phyloP scores from a whole-genome alignment of 2,113 vertebrate species.

The Amphiprion ocellaris region DNA sequence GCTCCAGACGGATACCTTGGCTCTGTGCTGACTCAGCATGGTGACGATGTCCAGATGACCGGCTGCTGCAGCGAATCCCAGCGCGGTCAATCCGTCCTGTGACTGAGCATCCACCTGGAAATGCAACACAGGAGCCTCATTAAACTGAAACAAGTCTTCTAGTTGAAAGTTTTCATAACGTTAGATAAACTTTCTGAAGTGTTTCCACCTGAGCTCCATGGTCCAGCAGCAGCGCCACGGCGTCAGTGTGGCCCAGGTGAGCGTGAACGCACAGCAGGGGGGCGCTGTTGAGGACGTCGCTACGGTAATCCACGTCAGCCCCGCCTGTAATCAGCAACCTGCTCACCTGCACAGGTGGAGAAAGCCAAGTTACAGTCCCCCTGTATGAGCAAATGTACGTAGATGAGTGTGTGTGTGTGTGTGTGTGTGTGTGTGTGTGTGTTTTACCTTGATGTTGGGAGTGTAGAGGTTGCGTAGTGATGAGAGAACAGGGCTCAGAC shows the following conservation, averaged over 20 bases:
- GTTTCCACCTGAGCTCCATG: constrained; percentile 87
- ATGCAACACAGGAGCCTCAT: background rate
- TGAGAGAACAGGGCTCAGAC: constrained; percentile 92
- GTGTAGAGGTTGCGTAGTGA: constrained; percentile 97
- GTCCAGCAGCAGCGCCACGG: constrained; percentile 92
- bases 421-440: background rate
- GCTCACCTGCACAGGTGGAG: constrained; percentile 87
- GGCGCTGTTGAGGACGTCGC: constrained; percentile 93
- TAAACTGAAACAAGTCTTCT: background rate
- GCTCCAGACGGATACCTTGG: constrained; percentile 86
- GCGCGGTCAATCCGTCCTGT: constrained; percentile 91
- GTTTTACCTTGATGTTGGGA: constrained; percentile 89
- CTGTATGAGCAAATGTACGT: too few species aligned
- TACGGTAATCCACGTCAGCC: constrained; percentile 92
- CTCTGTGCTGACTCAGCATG: constrained; percentile 90
- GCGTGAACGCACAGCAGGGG: constrained; percentile 94
- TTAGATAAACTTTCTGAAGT: background rate
- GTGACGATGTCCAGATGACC: constrained; percentile 91
- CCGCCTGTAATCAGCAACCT: constrained; percentile 93
- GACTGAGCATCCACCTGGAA: constrained; percentile 88
- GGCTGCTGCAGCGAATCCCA: constrained; percentile 93
- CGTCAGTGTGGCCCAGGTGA: constrained; percentile 94
- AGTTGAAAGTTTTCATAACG: background rate
- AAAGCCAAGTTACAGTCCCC: background rate
- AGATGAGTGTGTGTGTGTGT: background rate